Conservation (phyloP, 2,888 invertebrate species). For the Himalopsyche tibetana region DNA sequence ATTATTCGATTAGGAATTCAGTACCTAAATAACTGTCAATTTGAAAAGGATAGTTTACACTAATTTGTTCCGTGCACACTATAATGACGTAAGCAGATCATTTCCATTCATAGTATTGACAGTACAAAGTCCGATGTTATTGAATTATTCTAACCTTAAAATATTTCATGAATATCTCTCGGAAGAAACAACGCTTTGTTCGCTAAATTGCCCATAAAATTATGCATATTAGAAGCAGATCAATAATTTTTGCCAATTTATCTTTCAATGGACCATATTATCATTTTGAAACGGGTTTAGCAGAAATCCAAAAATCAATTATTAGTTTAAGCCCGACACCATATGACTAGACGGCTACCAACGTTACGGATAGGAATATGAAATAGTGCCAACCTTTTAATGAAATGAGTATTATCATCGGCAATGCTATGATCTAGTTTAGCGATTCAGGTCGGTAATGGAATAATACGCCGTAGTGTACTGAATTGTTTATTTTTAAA, state of each 20-base stretch:
- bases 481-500: too few species aligned
- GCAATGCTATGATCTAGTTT: too few species aligned
- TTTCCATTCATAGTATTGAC: neutral
- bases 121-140: constrained; percentile 51
- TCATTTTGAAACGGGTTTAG: neutral
- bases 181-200: too few species aligned
- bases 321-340: neutral
- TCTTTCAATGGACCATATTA: neutral
- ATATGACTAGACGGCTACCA: neutral
- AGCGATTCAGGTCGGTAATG: too few species aligned
- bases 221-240: too few species aligned
- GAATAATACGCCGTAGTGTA: too few species aligned
- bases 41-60: neutral
- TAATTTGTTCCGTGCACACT: neutral
- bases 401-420: neutral
- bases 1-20: neutral
- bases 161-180: neutral
- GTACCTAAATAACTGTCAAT: neutral
- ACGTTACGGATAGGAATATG: neutral
- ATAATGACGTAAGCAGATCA: neutral
- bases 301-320: neutral
- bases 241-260: too few species aligned
- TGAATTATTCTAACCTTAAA: constrained; percentile 44
- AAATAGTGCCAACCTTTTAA: neutral
- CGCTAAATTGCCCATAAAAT: too few species aligned